Base-by-base conservation (phyloP, 2,113 vertebrate genomes). In the Microcebus lehilahytsara region DNA sequence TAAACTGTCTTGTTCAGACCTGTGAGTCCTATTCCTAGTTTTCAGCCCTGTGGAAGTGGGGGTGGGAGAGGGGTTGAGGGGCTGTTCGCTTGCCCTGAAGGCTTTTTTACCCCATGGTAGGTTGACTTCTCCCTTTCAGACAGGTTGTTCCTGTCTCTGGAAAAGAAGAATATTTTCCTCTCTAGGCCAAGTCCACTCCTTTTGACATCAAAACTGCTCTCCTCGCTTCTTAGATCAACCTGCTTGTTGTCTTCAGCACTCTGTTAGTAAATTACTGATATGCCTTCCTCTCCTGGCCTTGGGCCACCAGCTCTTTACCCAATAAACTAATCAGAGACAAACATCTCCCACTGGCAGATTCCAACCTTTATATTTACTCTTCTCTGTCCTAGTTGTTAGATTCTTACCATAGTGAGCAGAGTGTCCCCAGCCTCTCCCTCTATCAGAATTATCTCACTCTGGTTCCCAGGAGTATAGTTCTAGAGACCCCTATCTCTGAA, bases 191-290 rank as follows among this genome's bases (percentile, higher is more conserved):
- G 20, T 25, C 34, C 5, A 40, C 60, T 40, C 34, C 6, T 34
- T 56, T 87, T 72, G 22, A 87, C 67, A 97, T 64, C 75, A 83
- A 56, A 86, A 66, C 14, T 92, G 67, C 27, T 83, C 77, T 80
- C 72, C 60, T 49, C 17, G 58, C 27, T 53, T 72, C 40, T 53
- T n/a, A 86, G 89, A 60, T 20, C 69, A 80, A 86, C 9, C 40
- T 49, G 56, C 56, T 37, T 69, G 23, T 51, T 53, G 40, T 53
- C 25, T 86, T 67, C 56, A 32, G 46, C 22, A 19, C 11, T 62
- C 74, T 72, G 10, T 17, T 80, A 71, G 42, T 67, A 93, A 62
- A 91, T 88, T 4, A 25, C 11, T n/a, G 66, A 9, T 30, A 46
- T 5, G 32, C n/a, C 12, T 80, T 56, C 85, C 16, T 51, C 66